Evolutionary conservation across 2,888 invertebrate species (phyloP), one percentile per base, ranked within the genome.

Genomic region (Uloborus plumipes): DNA sequence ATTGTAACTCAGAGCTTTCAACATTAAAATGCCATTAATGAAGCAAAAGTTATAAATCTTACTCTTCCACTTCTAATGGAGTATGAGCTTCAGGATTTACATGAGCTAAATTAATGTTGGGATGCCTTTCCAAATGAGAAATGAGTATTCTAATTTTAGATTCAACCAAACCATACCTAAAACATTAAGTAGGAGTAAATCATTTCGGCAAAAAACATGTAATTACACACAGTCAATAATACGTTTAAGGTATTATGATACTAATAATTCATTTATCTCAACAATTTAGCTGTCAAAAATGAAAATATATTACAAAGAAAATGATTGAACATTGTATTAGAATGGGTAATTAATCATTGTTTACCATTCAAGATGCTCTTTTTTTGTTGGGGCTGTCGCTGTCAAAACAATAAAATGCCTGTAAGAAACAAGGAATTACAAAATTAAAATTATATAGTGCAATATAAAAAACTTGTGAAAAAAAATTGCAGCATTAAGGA

Each of bases 321-420:
- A 16, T 61, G 16, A 18, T n/a, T 26, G 13, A n/a, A n/a, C n/a
- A n/a, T n/a, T n/a, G n/a, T n/a, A n/a, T n/a, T n/a, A 22, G 14
- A 64, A 22, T 58, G 39, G 2, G 15, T 26, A 14, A 55, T 31
- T 55, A 22, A 72, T 26, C 0, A 22, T 14, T 16, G 53, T 86
- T 85, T 86, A 89, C 98, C 98, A 98, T 90, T 97, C 97, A 86
- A 98, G 91, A 88, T 97, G 97, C 88, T 97, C 96, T 86, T 95
- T 95, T 9, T 94, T 91, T 22, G 92, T 92, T 81, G 92, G 92
- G 2, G 97, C 94, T 87, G 93, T 93, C 0, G 95, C 97, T 84
- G 96, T 91, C 76, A 99, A 90, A 85, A 98, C 95, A 82, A 99
- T 95, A 90, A 97, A 99, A 91, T 99, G 99, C 87, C 95, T 95